These are phyloP conservation scores for Drosophila parthenogenetica DNA, from an alignment of 2,888 invertebrate genomes.

Conservation along the genomic window DNA sequence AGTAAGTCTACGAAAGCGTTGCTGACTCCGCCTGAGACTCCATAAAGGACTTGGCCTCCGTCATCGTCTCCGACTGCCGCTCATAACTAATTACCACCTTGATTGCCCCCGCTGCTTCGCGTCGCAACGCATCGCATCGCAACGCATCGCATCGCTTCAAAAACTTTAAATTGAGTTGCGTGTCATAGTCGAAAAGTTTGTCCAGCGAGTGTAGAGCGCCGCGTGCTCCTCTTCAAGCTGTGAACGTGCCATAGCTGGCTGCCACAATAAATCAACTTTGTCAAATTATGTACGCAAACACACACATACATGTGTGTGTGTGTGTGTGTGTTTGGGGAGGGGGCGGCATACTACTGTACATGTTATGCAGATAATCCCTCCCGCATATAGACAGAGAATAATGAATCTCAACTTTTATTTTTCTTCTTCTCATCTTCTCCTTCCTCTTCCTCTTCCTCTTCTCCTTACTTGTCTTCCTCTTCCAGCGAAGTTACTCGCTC, in stretches of 20 bases:
- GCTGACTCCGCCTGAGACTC: constrained; percentile 6
- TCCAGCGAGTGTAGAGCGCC: constrained; percentile 24
- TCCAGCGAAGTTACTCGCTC: constrained; percentile 3
- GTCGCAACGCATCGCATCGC: constrained; percentile 19
- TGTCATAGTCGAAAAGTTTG: constrained; percentile 66
- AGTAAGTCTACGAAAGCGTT: neutral
- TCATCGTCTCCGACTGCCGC: neutral
- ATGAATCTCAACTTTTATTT: constrained; percentile 38
- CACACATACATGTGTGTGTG: neutral
- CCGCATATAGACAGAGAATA: constrained; percentile 32
- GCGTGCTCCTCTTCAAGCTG: constrained; percentile 35
- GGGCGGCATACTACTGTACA: neutral
- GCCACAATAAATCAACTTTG: constrained; percentile 59
- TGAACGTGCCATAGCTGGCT: constrained; percentile 46
- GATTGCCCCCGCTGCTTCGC: constrained; percentile 3
- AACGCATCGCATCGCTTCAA: constrained; percentile 21
- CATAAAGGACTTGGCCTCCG: neutral
- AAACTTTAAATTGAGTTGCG: constrained; percentile 72
- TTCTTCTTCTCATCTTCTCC: neutral
- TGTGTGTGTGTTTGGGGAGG: neutral
- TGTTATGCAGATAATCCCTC: constrained; percentile 10
- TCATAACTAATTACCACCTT: constrained; percentile 61
- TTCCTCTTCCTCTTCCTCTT: neutral
- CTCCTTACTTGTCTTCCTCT: neutral
- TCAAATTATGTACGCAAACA: constrained; percentile 45